Evolutionary conservation across 2,113 vertebrate genomes (phyloP), one percentile per base, ranked within the genome.

Genomic region (Scomber scombrus): DNA sequence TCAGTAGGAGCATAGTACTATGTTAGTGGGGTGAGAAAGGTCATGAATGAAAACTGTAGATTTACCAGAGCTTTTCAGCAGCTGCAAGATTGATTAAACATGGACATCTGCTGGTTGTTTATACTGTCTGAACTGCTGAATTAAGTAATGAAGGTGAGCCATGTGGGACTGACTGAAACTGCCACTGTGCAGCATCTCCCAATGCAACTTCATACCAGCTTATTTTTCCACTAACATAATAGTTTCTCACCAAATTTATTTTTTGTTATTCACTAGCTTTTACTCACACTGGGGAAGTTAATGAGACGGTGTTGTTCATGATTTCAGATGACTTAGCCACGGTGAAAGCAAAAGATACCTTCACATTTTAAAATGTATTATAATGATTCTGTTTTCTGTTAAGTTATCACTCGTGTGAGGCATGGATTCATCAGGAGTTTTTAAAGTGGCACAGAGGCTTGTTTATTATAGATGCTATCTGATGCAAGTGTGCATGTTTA

Each of bases 81-180:
- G 69, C 52, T 29, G 70, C 58, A 72, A 26, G 62, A 14, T 11
- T 65, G 76, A 63, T 81, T 52, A 21, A 85, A 84, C 71, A 78
- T 80, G 86, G 86, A 86, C 89, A 89, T 62, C 85, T 89, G 85
- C 81, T 92, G 91, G 87, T 68, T 62, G 74, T 63, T 49, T 51
- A 21, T 47, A 10, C 46, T 11, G 60, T 45, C 31, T 71, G 47
- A 57, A 13, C 64, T 74, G 56, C 67, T 78, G 45, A 74, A 13
- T 11, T 1, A n/a, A 80, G 52, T 47, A 4, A 34, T 61, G 76
- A 79, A 31, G 64, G 55, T 8, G 26, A 61, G 55, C 71, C 13
- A 15, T 8, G 11, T 34, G 52, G 63, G 54, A 69, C 58, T 60
- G 75, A 88, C 68, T 74, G 63, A 70, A 84, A 58, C 40, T 19